Conservation (phyloP, 1,140 invertebrate species). For the Gerris buenoi region DNA sequence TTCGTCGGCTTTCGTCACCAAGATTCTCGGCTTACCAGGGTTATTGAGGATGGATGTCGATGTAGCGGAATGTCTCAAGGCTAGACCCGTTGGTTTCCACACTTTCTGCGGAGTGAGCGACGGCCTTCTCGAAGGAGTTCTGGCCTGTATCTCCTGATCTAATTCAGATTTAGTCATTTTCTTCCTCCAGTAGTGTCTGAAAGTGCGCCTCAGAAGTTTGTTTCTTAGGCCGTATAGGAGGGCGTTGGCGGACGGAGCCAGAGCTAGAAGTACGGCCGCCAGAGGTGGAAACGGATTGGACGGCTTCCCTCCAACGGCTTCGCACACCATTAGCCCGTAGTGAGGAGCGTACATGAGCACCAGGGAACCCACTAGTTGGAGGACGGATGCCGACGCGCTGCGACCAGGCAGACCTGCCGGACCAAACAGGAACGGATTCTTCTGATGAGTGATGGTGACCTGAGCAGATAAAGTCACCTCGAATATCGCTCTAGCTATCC, state of each 20-base stretch:
- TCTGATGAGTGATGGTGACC: conserved; percentile 64
- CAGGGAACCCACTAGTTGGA: conserved; percentile 46
- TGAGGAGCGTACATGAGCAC: conserved; percentile 56
- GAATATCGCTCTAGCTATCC: conserved; percentile 69
- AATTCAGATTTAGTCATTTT: conserved; percentile 61
- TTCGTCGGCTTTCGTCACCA: conserved; percentile 4
- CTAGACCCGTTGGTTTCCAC: conserved; percentile 5
- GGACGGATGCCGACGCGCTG: conserved; percentile 49
- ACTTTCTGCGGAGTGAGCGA: conserved; percentile 48
- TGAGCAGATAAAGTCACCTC: conserved; percentile 68
- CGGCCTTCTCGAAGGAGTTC: conserved; percentile 56
- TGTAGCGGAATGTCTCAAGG: conserved; percentile 9
- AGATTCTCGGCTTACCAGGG: conserved; percentile 9
- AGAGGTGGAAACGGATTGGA: neutral
- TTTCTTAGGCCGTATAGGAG: conserved; percentile 63
- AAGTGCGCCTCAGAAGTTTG: conserved; percentile 47
- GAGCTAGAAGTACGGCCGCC: conserved; percentile 36
- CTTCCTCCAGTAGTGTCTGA: conserved; percentile 65
- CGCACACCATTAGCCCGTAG: conserved; percentile 53
- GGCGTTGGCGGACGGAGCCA: conserved; percentile 53
- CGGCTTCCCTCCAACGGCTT: conserved; percentile 26
- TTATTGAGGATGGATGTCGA: conserved; percentile 8
- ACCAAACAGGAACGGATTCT: conserved; percentile 45
- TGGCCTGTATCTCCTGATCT: conserved; percentile 53
- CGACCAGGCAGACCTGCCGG: conserved; percentile 38